Conservation (phyloP, 2,888 invertebrate species). For the Archips xylosteana region DNA sequence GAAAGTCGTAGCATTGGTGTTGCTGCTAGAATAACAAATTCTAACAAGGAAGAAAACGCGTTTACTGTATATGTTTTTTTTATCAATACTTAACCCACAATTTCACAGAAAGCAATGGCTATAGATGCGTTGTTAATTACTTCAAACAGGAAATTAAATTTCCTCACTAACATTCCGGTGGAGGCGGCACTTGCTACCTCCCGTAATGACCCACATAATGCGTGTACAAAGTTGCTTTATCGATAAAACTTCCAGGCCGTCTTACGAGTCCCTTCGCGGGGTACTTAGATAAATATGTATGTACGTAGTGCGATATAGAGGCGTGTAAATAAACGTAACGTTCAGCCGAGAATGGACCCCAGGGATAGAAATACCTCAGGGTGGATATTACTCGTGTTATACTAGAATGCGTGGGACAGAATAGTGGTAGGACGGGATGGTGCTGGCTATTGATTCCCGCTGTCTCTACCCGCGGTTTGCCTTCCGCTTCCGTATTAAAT, state of each 20-base stretch:
- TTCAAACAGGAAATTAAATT: conserved; percentile 4
- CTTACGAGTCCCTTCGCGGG: conserved; percentile 45
- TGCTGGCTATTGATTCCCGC: conserved; percentile 66
- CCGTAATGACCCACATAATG: conserved; percentile 41
- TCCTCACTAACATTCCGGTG: conserved; percentile 16
- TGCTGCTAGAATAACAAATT: neutral
- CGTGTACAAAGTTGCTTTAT: conserved; percentile 48
- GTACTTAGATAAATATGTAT: conserved; percentile 31
- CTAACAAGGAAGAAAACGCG: neutral
- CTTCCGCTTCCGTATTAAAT: conserved; percentile 62
- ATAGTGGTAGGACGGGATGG: conserved; percentile 47
- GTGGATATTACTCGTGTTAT: conserved; percentile 56
- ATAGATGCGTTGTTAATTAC: conserved; percentile 6
- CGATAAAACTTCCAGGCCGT: conserved; percentile 51
- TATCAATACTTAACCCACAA: neutral
- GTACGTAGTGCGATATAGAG: conserved; percentile 28
- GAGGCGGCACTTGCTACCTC: conserved; percentile 12
- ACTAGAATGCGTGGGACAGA: conserved; percentile 56
- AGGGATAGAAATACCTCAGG: conserved; percentile 56
- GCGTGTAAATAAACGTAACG: conserved; percentile 50
- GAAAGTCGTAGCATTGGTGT: conserved; percentile 20
- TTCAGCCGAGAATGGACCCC: conserved; percentile 52
- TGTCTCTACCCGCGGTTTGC: conserved; percentile 48
- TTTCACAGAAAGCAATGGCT: neutral
- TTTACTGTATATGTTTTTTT: neutral